Conservation (phyloP, 37 sponge, comb jelly and placozoan genomes). For the Haliclona indistincta region DNA sequence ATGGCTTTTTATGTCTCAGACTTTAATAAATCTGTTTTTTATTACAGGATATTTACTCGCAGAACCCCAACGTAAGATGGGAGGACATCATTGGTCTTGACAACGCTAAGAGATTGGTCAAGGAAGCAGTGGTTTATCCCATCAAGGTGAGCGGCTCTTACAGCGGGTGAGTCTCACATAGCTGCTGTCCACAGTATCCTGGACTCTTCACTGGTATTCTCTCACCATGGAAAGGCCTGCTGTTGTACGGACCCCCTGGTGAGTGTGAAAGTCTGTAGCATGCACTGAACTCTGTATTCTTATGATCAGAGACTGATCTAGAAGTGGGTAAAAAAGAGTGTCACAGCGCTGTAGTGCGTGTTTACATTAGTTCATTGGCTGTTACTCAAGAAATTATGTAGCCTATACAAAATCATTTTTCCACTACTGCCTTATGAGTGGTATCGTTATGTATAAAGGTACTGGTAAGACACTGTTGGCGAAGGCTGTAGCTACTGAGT, state of each 20-base stretch:
- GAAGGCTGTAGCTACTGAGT: slow-evolving; percentile 99
- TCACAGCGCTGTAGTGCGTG: background rate
- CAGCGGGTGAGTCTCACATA: background rate
- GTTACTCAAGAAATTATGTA: too few relatives aligned
- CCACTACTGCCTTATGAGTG: background rate
- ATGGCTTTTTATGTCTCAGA: too few relatives aligned
- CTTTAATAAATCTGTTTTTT: background rate
- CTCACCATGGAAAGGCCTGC: slow-evolving; percentile 98
- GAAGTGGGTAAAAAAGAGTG: too few relatives aligned
- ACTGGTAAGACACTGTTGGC: slow-evolving; percentile 99
- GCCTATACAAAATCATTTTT: background rate
- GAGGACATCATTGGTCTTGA: slow-evolving; percentile 95
- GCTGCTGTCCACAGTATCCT: slow-evolving; percentile 76
- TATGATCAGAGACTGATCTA: too few relatives aligned
- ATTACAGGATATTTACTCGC: slow-evolving; percentile 89
- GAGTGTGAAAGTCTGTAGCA: too few relatives aligned
- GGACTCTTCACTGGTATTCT: slow-evolving; percentile 96
- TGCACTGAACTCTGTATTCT: slow-evolving; percentile 1
- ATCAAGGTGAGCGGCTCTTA: slow-evolving; percentile 75
- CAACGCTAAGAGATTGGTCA: slow-evolving; percentile 86
- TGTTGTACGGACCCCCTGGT: slow-evolving; percentile 99
- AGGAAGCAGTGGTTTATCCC: slow-evolving; percentile 99
- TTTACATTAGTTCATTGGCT: too few relatives aligned
- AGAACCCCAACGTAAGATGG: slow-evolving; percentile 96
- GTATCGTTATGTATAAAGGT: slow-evolving; percentile 59